phyloP scores from a whole-genome alignment of 2,113 vertebrate species.

The Elephas maximus region DNA sequence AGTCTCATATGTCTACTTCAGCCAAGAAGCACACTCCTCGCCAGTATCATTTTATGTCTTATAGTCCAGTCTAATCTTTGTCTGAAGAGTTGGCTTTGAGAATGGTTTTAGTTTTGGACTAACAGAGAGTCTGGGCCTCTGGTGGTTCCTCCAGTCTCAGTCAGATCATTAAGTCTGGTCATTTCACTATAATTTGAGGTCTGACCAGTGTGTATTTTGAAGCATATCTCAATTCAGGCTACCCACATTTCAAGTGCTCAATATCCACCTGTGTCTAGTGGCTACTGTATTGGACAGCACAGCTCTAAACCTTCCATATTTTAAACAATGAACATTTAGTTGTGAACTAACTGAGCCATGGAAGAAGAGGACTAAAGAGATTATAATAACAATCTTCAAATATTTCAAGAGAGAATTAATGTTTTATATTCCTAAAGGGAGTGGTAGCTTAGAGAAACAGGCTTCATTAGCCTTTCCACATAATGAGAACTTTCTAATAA shows the following conservation, averaged over 20 bases:
- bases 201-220: background rate
- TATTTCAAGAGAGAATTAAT: slow-evolving; percentile 28
- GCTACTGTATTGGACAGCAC: background rate
- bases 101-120: no score
- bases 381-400: background rate
- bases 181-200: no score
- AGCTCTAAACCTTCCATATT: background rate
- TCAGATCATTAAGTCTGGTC: no score
- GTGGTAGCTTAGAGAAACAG: background rate
- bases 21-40: no score
- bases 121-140: no score
- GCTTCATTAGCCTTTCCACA: background rate
- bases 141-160: no score
- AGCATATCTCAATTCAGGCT: background rate
- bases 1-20: no score
- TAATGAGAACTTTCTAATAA: slow-evolving; percentile 24
- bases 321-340: background rate
- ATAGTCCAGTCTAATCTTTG: no score
- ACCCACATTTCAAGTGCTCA: background rate
- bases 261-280: background rate
- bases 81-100: no score
- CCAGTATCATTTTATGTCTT: no score
- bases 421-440: background rate
- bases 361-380: background rate
- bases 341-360: background rate